Conservation (phyloP, 2,888 invertebrate genomes). For the Synergus itoensis region DNA sequence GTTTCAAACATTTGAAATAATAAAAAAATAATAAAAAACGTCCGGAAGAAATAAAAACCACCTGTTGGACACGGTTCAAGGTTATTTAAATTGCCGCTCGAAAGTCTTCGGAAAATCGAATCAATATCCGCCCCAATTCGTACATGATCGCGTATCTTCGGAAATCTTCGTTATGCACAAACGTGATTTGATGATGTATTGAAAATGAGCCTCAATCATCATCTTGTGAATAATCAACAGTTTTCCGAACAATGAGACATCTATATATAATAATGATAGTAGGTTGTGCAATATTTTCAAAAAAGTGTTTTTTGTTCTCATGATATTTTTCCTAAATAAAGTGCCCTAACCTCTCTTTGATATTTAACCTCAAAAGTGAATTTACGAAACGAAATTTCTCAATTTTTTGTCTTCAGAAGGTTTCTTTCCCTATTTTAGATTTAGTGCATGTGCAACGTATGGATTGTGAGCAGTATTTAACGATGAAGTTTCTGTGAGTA, state of each 20-base stretch:
- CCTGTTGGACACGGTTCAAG: conserved; percentile 26
- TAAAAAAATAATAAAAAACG: not conserved
- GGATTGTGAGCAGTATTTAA: not conserved
- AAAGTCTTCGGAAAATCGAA: not conserved
- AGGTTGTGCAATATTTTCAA: not conserved
- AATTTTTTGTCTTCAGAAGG: not conserved
- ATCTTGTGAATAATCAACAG: conserved; percentile 7
- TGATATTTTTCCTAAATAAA: not conserved
- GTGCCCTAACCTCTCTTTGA: not conserved
- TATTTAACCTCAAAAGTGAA: conserved; percentile 23
- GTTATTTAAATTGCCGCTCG: not conserved
- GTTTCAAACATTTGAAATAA: not conserved
- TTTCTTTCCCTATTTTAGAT: not conserved
- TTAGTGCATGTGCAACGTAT: not conserved
- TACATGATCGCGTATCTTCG: not conserved
- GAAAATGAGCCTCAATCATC: conserved; percentile 17
- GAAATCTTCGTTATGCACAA: not conserved
- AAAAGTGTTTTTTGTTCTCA: not conserved
- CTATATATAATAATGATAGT: not conserved
- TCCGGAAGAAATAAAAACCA: not conserved
- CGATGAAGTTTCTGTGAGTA: conserved; percentile 11
- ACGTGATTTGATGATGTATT: conserved; percentile 21
- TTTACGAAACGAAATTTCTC: not conserved
- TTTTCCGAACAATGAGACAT: not conserved
- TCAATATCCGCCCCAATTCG: not conserved